Evolutionary conservation across 1,140 invertebrate genomes (phyloP), one percentile per base, ranked within the genome.

Genomic region (Pogonomyrmex californicus): DNA sequence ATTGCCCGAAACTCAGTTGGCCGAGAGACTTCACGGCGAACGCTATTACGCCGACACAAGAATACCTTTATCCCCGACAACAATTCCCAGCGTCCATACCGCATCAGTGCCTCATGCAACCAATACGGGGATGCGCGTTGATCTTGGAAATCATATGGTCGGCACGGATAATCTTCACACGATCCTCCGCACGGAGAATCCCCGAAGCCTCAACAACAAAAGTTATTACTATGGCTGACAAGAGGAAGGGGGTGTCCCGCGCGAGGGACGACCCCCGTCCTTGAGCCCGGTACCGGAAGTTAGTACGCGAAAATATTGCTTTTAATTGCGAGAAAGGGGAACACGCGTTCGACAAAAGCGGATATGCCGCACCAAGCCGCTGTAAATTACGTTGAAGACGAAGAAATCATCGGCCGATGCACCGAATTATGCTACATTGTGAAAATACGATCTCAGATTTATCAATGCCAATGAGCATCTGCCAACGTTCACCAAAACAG

Each of bases 211-310:
- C 36, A 95, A 94, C 87, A 96, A 95, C 83, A 96, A 95, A 87
- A 96, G 96, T 91, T 96, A 96, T 86, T 96, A 96, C 91, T 96
- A 96, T 86, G 96, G 96, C 95, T 96, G 96, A 96, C 95, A 95
- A 85, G 95, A 96, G 88, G 92, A 95, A 78, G 93, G 94, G 94
- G 94, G 93, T 92, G 94, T 93, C 91, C 92, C 91, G 30, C 94
- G 93, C 63, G 94, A 94, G 87, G 95, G 93, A 88, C 93, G 93
- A 88, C 94, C 94, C 92, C 94, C 93, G 76, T 92, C 92, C 86
- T 89, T 95, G 86, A 95, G 94, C 88, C 93, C 94, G 58, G 95
- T 95, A 71, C 93, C 94, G 85, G 94, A 95, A 92, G 93, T 95
- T 87, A 95, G 93, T 91, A 92, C 94, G 60, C 88, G 95, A 47